Conservation (phyloP, 1,140 invertebrate genomes). For the Meloidogyne exigua region DNA sequence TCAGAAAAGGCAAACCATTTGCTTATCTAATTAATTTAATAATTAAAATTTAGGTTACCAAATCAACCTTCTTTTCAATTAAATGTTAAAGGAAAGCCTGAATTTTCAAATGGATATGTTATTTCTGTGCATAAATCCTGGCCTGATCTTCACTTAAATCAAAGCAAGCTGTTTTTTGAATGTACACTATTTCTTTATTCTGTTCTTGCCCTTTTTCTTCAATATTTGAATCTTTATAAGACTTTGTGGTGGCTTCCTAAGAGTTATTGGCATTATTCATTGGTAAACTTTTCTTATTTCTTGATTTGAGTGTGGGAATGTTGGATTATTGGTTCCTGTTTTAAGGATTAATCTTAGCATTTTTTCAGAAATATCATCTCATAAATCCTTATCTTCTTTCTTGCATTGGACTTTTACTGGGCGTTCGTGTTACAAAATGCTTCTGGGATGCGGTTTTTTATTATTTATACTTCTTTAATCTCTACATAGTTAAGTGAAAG, state of each 20-base stretch:
- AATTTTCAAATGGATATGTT: not conserved
- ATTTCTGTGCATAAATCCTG: slow-evolving; percentile 36
- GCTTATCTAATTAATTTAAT: not conserved
- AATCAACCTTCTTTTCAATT: not conserved
- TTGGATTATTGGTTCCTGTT: too few relatives aligned
- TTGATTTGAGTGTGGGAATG: not conserved
- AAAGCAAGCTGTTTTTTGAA: slow-evolving; percentile 81
- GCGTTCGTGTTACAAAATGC: slow-evolving; percentile 76
- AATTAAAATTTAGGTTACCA: not conserved
- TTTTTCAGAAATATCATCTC: slow-evolving; percentile 88
- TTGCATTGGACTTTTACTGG: slow-evolving; percentile 78
- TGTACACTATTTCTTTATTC: slow-evolving; percentile 77
- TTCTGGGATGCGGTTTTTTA: slow-evolving; percentile 67
- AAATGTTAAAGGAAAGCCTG: not conserved
- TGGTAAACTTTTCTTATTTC: slow-evolving; percentile 59
- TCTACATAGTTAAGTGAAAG: slow-evolving; percentile 44
- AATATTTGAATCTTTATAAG: slow-evolving; percentile 89
- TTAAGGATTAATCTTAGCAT: too few relatives aligned
- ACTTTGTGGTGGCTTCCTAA: slow-evolving; percentile 95
- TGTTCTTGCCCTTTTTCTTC: slow-evolving; percentile 72
- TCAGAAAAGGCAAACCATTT: not conserved
- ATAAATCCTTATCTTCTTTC: slow-evolving; percentile 82
- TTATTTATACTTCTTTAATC: not conserved
- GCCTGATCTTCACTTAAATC: slow-evolving; percentile 76
- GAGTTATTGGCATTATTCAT: slow-evolving; percentile 76